phyloP scores from a whole-genome alignment of 2,797 vertebrate species.

The Alosa sapidissima region DNA sequence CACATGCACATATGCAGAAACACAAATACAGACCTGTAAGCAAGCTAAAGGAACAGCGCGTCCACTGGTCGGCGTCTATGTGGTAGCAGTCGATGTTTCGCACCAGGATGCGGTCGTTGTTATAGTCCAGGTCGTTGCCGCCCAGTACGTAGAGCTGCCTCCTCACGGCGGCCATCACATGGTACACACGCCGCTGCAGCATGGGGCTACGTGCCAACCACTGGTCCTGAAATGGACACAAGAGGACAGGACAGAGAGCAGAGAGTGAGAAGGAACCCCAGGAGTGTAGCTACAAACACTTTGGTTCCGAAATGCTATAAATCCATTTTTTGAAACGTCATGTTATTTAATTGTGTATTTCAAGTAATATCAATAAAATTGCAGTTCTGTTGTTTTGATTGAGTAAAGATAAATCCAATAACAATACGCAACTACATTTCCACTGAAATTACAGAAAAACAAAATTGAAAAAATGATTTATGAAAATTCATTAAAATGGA shows the following conservation, averaged over 20 bases:
- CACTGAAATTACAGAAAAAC: no score
- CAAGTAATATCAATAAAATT: no score
- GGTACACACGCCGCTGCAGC: conserved; percentile 94
- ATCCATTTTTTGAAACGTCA: no score
- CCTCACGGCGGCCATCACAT: conserved; percentile 92
- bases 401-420: no score
- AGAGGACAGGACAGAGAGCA: conserved; percentile 32
- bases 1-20: neutral
- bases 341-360: no score
- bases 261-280: neutral
- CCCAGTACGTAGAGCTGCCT: conserved; percentile 92
- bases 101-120: conserved; percentile 94
- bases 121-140: conserved; percentile 95
- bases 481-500: no score
- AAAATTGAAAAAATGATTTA: no score
- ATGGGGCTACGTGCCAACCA: conserved; percentile 92
- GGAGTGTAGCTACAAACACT: no score
- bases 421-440: no score
- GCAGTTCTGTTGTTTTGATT: no score
- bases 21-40: neutral
- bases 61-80: conserved; percentile 94
- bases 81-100: conserved; percentile 93
- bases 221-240: conserved; percentile 78
- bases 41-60: conserved; percentile 89
- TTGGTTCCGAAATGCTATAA: no score